Percentiles rank a stretch among this genome's conserved stretches.
Evolutionary conservation across 53 echinoderm and acorn worm species (phyloP).

Genomic region (Henricia sp.): DNA sequence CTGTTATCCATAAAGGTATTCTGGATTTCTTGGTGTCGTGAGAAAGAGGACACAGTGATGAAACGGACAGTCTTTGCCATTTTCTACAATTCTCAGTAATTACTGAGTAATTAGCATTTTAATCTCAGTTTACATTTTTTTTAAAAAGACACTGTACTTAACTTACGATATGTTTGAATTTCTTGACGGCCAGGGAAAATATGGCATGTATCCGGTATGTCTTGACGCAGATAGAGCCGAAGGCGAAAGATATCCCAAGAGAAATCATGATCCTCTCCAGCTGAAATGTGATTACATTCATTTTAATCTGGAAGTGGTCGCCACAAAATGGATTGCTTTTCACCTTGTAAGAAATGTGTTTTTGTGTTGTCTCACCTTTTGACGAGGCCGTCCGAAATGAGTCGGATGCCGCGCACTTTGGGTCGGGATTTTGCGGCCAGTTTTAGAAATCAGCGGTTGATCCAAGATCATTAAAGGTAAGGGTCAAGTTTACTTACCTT

Average conservation of each 20-base stretch:
- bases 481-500: too few species aligned
- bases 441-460: background rate
- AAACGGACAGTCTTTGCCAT: too few species aligned
- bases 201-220: conserved; percentile 78
- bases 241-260: conserved; percentile 69
- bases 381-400: background rate
- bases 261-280: conserved; percentile 31
- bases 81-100: too few species aligned
- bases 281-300: conserved; percentile 9
- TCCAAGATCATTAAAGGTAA: background rate
- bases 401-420: background rate
- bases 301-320: too few species aligned
- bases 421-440: background rate
- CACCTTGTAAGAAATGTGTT: too few species aligned
- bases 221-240: conserved; percentile 79
- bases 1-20: too few species aligned
- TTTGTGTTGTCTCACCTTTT: too few species aligned
- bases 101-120: too few species aligned
- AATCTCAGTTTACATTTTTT: too few species aligned
- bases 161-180: conserved; percentile 53
- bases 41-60: too few species aligned
- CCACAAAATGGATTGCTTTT: background rate
- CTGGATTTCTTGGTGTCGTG: too few species aligned
- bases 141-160: too few species aligned
- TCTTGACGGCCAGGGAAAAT: conserved; percentile 65